Conservation (phyloP, 2,797 vertebrate species). For the Semotilus atromaculatus region DNA sequence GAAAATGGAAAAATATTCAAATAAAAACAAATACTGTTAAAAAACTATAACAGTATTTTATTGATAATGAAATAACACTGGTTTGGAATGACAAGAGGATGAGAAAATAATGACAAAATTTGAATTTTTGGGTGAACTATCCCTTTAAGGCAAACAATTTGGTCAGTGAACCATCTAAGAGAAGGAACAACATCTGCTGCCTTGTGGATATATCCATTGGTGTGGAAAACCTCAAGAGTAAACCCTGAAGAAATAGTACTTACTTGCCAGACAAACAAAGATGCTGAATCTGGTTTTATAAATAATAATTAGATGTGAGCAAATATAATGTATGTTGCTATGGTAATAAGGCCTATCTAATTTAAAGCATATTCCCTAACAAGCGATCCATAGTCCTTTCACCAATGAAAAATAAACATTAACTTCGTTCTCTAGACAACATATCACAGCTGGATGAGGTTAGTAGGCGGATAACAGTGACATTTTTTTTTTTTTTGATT, state of each 20-base stretch:
- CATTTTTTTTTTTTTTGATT: background rate
- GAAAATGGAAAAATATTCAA: background rate
- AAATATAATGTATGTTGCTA: conserved; percentile 20
- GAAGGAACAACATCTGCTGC: conserved; percentile 5
- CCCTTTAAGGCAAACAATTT: conserved; percentile 2
- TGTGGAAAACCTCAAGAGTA: background rate
- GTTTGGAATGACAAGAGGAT: background rate
- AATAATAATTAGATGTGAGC: background rate
- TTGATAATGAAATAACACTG: background rate
- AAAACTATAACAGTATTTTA: background rate
- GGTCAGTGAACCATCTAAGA: background rate
- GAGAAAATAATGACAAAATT: background rate
- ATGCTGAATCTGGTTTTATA: background rate
- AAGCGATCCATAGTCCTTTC: background rate
- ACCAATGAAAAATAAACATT: background rate
- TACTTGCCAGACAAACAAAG: conserved; percentile 24
- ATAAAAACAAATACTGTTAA: background rate
- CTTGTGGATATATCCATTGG: background rate
- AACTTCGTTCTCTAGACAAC: background rate
- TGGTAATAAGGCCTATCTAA: conserved; percentile 21
- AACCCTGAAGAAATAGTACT: conserved; percentile 5
- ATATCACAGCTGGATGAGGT: conserved; percentile 4
- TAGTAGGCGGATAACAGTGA: background rate
- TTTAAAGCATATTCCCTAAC: background rate
- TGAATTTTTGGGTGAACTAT: background rate